Base-by-base conservation (phyloP, 2,797 vertebrate species). In the Pseudocheirus occidentalis region DNA sequence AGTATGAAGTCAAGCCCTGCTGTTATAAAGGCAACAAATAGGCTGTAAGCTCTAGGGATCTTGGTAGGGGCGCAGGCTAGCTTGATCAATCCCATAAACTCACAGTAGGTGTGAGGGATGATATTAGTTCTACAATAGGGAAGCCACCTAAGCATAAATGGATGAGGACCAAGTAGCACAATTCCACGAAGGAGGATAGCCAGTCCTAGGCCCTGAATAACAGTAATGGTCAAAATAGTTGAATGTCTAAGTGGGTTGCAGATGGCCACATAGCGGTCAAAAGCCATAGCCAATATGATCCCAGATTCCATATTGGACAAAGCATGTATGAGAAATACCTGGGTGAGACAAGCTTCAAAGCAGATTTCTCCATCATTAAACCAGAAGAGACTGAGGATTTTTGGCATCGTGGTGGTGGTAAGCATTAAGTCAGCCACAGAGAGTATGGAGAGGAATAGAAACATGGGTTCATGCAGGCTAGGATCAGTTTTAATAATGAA, bases 391-490 rank as follows among this genome's bases (percentile, higher is more conserved):
- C 96, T 94, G 98, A 99, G 98, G 24, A 99, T 96, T 92, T 97
- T 98, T 34, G 99, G 99, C 91, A 99, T 96, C 0, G 98, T 96
- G 54, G 98, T 98, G 0, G 98, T 98, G 93, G 98, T 98, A 0
- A 99, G 97, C 0, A 98, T 91, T 0, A 99, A 73, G 27, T 99
- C 98, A 4, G 98, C 98, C 90, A 98, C 90, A 0, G 98, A 98
- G 62, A 99, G 94, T 96, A 98, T 98, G 56, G 98, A 98, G 58
- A 99, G 98, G 27, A 99, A 98, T 4, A 99, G 93, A 87, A 98
- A 99, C 98, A 98, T 99, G 0, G 99, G 98, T 95, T 98, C 98
- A 94, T 98, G 98, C 89, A 99, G 97, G 62, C 95, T 56, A 5
- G 50, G 91, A 56, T 94, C 95, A 0, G 21, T 55, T 6, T 27